Evolutionary conservation across 2,113 vertebrate species (phyloP), one percentile per base, ranked within the genome.

Genomic region (Odocoileus hemionus): DNA sequence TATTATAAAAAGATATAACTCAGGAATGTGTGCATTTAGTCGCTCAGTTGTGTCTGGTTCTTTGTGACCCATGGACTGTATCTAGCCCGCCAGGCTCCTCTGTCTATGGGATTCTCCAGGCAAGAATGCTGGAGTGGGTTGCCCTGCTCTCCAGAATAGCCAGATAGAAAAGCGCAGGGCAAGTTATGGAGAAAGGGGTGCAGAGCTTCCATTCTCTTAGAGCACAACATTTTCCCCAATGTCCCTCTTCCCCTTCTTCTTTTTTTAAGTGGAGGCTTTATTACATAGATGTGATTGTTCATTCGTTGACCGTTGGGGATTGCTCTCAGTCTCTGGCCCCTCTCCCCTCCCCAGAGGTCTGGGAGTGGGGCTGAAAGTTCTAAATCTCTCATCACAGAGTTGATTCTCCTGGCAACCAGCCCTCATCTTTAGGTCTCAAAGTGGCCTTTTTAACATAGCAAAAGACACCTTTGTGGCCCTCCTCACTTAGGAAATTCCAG

Each of bases 21-120:
- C 33, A 55, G 58, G 12, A 54, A 70, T 70, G 19, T 6, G 67
- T 39, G 19, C 67, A 39, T 36, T 6, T 70, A 70, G 19, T 70
- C 0, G 0, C n/a, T 39, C 67, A 70, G 67, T 39, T 2, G 0
- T 70, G 67, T 70, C 67, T 2, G 1, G 19, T 70, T 70, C n/a
- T 39, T 39, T 39, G 67, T 39, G n/a, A 39, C 2, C 19, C n/a
- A 23, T 23, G n/a, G n/a, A 70, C 67, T 70, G n/a, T 39, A 23
- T 70, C n/a, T 70, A 70, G n/a, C n/a, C n/a, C 0, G 0, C n/a
- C 5, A 70, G 67, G 19, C 67, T 70, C 67, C n/a, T 39, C 67
- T 70, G 67, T 39, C n/a, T n/a, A 70, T 70, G n/a, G 67, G 67
- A 70, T 70, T 70, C 67, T 39, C n/a, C 67, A 70, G 67, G n/a